phyloP scores from a whole-genome alignment of 2,797 vertebrate genomes.

The Notoglanidium macrostoma region DNA sequence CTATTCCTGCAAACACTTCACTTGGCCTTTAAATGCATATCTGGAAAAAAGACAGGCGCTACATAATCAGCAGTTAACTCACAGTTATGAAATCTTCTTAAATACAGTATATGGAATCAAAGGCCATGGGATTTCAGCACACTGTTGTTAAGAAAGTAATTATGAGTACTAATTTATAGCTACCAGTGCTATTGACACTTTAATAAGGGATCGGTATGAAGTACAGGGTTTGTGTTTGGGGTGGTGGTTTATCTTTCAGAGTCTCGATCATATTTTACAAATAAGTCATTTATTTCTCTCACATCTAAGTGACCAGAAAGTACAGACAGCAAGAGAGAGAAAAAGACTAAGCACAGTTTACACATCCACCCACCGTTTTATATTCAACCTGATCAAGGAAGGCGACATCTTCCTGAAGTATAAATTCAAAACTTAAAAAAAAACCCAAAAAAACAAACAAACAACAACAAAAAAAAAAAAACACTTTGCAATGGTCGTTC shows the following conservation, averaged over 20 bases:
- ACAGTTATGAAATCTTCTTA: background rate
- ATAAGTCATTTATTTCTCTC: background rate
- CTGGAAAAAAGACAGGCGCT: background rate
- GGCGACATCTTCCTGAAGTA: conserved; percentile 59
- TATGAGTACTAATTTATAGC: background rate
- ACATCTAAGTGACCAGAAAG: background rate
- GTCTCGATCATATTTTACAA: background rate
- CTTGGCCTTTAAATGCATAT: background rate
- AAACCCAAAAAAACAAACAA: no score
- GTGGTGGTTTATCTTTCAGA: background rate
- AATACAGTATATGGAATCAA: background rate
- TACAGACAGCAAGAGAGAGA: conserved; percentile 26
- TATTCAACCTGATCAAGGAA: conserved; percentile 45
- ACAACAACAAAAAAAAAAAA: background rate
- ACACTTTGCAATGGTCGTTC: conserved; percentile 62
- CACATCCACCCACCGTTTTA: conserved; percentile 60
- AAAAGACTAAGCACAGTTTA: conserved; percentile 77
- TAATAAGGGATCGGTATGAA: background rate
- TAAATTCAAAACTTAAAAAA: background rate
- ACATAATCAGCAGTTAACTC: background rate
- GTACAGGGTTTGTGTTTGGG: background rate
- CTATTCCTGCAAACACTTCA: background rate
- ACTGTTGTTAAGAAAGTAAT: background rate
- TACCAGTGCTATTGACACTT: background rate
- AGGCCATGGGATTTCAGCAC: conserved; percentile 2